Evolutionary conservation across 2,888 invertebrate genomes (phyloP).

Genomic region (Brenthis ino): DNA sequence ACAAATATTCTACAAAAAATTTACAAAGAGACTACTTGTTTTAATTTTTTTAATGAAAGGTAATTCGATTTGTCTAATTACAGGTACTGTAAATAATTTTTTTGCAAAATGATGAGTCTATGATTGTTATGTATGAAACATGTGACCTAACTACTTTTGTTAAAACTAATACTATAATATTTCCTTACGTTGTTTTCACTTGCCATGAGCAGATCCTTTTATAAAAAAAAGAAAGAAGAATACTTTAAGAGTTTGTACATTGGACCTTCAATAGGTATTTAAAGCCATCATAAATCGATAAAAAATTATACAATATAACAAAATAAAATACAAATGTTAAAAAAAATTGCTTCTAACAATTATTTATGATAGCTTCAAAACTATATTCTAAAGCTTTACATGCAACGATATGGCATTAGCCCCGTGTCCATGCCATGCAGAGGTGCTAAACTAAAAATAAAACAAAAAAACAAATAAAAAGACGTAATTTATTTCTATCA

Average conservation of each 20-base stretch:
- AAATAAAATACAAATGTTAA: neutral
- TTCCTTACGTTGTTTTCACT: constrained; percentile 68
- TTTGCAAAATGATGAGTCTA: constrained; percentile 21
- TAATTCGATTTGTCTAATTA: too few relatives aligned
- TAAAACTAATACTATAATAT: constrained; percentile 43
- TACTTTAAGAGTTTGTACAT: constrained; percentile 57
- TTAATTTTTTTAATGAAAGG: too few relatives aligned
- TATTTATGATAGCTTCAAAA: constrained; percentile 6
- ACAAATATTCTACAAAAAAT: too few relatives aligned
- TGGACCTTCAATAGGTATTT: constrained; percentile 61
- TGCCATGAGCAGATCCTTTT: constrained; percentile 73
- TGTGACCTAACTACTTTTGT: constrained; percentile 46
- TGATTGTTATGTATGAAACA: constrained; percentile 18
- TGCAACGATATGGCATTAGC: constrained; percentile 50
- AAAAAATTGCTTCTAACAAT: neutral
- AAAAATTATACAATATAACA: constrained; percentile 10
- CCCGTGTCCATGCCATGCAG: constrained; percentile 58
- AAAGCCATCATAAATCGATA: constrained; percentile 22
- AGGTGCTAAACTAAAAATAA: constrained; percentile 75
- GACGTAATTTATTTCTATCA: constrained; percentile 74
- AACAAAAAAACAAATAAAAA: constrained; percentile 64
- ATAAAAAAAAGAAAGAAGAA: constrained; percentile 52
- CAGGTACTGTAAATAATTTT: neutral
- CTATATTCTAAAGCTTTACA: constrained; percentile 28
- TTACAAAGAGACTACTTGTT: too few relatives aligned